These are phyloP conservation scores for Sternotherus odoratus DNA, from an alignment of 2,797 vertebrate species.

Conservation along the genomic window DNA sequence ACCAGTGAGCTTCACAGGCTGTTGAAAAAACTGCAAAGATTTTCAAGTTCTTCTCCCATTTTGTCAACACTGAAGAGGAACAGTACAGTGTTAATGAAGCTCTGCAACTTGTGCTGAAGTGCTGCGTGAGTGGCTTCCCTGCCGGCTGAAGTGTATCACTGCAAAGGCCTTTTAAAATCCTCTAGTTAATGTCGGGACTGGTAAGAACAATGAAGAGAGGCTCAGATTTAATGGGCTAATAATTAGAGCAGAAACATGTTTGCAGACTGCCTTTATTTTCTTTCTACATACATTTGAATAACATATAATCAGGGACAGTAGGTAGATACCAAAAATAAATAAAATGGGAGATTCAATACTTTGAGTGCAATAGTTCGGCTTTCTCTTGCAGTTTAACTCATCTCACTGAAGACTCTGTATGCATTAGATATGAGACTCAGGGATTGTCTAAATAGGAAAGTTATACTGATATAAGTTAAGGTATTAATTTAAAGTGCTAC, in stretches of 20 bases:
- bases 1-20: neutral
- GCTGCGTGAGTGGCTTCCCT: neutral
- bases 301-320: neutral
- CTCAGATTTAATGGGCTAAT: neutral
- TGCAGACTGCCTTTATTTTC: neutral
- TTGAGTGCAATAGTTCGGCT: neutral
- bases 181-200: neutral
- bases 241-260: neutral
- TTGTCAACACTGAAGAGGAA: neutral
- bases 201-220: neutral
- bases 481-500: neutral
- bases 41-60: neutral
- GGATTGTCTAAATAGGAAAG: neutral
- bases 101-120: neutral
- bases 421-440: neutral
- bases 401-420: neutral
- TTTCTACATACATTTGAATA: neutral
- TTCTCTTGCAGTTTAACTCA: neutral
- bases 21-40: neutral
- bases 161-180: neutral
- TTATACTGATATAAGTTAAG: neutral
- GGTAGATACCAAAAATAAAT: neutral
- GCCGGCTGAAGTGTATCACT: neutral
- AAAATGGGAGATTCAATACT: neutral
- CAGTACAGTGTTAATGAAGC: neutral